These are phyloP conservation scores for Eulemur rufifrons DNA, from an alignment of 2,113 vertebrate species.

Conservation along the genomic window DNA sequence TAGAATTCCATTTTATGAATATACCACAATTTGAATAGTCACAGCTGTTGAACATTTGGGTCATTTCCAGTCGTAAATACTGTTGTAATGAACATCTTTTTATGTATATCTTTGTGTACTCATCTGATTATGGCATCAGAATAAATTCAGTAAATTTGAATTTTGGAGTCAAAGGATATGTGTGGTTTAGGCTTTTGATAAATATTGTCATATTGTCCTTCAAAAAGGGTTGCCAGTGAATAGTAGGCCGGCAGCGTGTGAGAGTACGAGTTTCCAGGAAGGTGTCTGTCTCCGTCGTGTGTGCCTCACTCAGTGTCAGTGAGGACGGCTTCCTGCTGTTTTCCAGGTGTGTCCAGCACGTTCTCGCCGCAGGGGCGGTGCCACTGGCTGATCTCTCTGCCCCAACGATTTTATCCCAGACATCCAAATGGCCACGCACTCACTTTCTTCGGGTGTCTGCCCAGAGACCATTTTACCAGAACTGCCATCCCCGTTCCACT, in stretches of 20 bases:
- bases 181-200: background rate
- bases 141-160: background rate
- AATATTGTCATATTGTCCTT: background rate
- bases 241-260: too few species aligned
- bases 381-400: background rate
- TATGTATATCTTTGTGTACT: background rate
- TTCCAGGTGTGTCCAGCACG: too few species aligned
- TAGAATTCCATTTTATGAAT: background rate
- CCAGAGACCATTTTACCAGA: background rate
- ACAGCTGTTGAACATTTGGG: background rate
- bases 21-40: background rate
- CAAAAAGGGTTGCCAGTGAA: background rate
- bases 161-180: background rate
- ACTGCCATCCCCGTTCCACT: background rate
- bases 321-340: too few species aligned
- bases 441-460: background rate
- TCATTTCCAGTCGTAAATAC: background rate
- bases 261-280: background rate
- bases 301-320: background rate
- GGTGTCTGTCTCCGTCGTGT: background rate
- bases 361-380: background rate
- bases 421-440: background rate
- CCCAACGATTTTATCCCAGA: background rate
- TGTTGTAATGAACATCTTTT: background rate
- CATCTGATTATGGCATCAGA: background rate